Percentiles rank a stretch among this genome's conserved stretches.
These are phyloP conservation scores for Calliopsis andreniformis DNA, from an alignment of 1,140 invertebrate species.

Conservation along the genomic window DNA sequence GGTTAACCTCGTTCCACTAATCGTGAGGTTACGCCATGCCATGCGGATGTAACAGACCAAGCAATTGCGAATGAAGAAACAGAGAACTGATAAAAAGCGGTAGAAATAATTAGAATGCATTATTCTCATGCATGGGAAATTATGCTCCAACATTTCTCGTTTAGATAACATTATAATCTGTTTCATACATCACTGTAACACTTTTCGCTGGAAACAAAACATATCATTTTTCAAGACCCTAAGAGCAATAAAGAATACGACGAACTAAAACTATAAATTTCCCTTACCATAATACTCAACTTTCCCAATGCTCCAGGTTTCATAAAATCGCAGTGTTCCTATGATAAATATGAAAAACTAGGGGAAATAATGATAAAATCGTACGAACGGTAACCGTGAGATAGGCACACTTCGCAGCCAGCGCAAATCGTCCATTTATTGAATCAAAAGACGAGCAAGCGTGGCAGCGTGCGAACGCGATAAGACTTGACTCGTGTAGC, in stretches of 20 bases:
- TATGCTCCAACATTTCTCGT: not conserved
- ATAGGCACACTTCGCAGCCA: not conserved
- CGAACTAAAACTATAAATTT: no score
- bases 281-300: no score
- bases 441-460: not conserved
- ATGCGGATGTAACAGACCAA: not conserved
- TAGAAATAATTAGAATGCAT: not conserved
- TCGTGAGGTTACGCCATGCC: conserved; percentile 27
- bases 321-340: no score
- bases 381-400: not conserved
- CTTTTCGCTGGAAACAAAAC: no score
- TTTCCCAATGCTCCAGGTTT: no score
- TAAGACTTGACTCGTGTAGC: conserved; percentile 7
- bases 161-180: no score
- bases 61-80: not conserved
- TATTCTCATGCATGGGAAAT: not conserved
- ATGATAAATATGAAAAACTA: no score
- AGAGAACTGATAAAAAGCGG: not conserved
- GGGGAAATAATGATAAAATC: not conserved
- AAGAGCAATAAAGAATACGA: no score
- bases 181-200: no score
- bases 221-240: no score
- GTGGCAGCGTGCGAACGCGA: not conserved
- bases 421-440: no score
- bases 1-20: conserved; percentile 52